Base-by-base conservation (phyloP, 2,888 invertebrate species). In the Acrobasis suavella region DNA sequence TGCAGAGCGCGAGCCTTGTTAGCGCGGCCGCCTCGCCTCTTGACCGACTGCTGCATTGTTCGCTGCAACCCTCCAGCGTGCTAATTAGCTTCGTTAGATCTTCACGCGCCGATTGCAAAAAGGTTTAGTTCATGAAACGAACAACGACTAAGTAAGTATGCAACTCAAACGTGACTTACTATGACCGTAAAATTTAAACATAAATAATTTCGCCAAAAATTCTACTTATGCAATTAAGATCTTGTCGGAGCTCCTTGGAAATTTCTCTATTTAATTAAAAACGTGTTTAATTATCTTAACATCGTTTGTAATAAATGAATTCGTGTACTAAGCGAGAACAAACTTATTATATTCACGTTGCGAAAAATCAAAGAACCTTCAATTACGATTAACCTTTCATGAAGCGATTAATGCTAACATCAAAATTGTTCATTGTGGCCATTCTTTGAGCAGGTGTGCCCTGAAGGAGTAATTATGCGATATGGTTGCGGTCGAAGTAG, bases 391-490 rank as follows among this genome's bases (percentile, higher is more conserved):
- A 87, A 89, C 90, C 88, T 89, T 86, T 89, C 77, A 82, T 83
- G 80, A 83, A 83, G 83, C 82, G 84, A 87, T 89, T 87, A 84
- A 77, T 73, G 77, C 70, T 63, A 63, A 65, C 65, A 67, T 71
- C 65, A 64, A 82, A 82, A 86, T 84, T 77, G 81, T 82, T 82
- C 81, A 85, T 87, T 87, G 85, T 87, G 76, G 69, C 73, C 73
- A 77, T 81, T 75, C 75, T 81, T 80, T 81, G 80, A 84, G 81
- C 84, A 83, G 86, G 86, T 89, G 87, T 91, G 91, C 91, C 91
- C 89, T 87, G 80, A 84, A 90, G 91, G 89, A 89, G 82, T 86
- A 87, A 91, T 90, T 89, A 91, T 85, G 81, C 81, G 85, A 85
- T 87, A 81, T 81, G 76, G 80, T 79, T 82, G 82, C 80, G 78